Conservation (phyloP, 2,113 vertebrate species). For the Dasyurus viverrinus region DNA sequence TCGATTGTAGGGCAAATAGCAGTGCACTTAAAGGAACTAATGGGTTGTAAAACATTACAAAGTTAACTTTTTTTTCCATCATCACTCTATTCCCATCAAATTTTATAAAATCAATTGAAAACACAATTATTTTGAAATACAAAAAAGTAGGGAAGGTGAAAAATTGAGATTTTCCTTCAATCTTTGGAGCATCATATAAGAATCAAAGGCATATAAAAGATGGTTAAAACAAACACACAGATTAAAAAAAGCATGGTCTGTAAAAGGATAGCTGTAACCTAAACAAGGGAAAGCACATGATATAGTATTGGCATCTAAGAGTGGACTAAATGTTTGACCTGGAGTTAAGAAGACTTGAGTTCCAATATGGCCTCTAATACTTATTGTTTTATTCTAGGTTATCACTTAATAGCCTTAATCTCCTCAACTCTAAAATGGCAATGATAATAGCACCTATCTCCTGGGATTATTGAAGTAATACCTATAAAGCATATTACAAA, state of each 20-base stretch:
- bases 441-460: not conserved
- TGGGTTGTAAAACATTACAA: constrained; percentile 50
- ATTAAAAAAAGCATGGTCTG: not conserved
- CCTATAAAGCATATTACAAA: not conserved
- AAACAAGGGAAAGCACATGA: not conserved
- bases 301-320: not conserved
- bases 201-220: not conserved
- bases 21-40: constrained; percentile 49
- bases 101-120: constrained; percentile 51
- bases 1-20: constrained; percentile 45
- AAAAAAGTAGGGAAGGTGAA: constrained; percentile 44
- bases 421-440: not conserved
- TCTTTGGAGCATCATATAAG: not conserved
- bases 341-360: not conserved
- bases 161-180: constrained; percentile 12
- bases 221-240: not conserved
- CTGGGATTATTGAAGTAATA: not conserved
- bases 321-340: not conserved
- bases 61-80: constrained; percentile 21
- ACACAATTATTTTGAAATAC: not conserved
- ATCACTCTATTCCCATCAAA: constrained; percentile 43
- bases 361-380: not conserved
- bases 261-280: not conserved
- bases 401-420: not conserved
- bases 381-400: not conserved